phyloP scores from a whole-genome alignment of 2,888 invertebrate species.

The Pherbina coryleti region DNA sequence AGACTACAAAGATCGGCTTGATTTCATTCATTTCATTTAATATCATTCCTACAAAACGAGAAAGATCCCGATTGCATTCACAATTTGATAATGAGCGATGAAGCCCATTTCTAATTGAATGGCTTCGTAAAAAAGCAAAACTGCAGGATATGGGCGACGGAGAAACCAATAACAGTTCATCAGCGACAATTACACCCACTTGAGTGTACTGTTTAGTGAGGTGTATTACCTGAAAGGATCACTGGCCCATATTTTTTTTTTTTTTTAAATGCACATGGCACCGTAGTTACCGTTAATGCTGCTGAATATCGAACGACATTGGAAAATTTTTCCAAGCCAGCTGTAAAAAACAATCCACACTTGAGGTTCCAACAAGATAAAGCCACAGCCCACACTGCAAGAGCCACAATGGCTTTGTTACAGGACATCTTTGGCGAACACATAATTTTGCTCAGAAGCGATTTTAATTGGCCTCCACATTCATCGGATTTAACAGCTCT shows the following conservation, averaged over 20 bases:
- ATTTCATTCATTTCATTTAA: not conserved
- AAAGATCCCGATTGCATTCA: too few species aligned
- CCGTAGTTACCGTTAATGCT: not conserved
- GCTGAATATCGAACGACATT: not conserved
- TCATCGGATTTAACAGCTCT: slow-evolving; percentile 11
- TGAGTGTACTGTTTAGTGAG: too few species aligned
- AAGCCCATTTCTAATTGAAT: too few species aligned
- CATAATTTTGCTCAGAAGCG: slow-evolving; percentile 28
- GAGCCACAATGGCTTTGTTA: slow-evolving; percentile 10
- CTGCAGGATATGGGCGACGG: slow-evolving; percentile 21
- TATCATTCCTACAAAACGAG: not conserved
- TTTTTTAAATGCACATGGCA: not conserved
- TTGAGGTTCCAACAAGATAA: slow-evolving; percentile 29
- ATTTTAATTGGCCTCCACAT: slow-evolving; percentile 19
- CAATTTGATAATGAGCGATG: too few species aligned
- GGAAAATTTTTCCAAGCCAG: not conserved
- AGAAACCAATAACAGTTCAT: slow-evolving; percentile 23
- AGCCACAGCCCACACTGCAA: too few species aligned
- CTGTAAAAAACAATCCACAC: slow-evolving; percentile 7
- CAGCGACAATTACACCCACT: slow-evolving; percentile 32
- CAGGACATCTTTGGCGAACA: slow-evolving; percentile 14
- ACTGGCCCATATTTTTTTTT: slow-evolving; percentile 31
- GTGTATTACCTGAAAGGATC: slow-evolving; percentile 34
- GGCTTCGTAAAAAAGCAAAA: too few species aligned
- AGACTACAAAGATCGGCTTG: slow-evolving; percentile 1